Evolutionary conservation across 2,113 vertebrate genomes (phyloP), one percentile per base, ranked within the genome.

Genomic region (Alces alces): DNA sequence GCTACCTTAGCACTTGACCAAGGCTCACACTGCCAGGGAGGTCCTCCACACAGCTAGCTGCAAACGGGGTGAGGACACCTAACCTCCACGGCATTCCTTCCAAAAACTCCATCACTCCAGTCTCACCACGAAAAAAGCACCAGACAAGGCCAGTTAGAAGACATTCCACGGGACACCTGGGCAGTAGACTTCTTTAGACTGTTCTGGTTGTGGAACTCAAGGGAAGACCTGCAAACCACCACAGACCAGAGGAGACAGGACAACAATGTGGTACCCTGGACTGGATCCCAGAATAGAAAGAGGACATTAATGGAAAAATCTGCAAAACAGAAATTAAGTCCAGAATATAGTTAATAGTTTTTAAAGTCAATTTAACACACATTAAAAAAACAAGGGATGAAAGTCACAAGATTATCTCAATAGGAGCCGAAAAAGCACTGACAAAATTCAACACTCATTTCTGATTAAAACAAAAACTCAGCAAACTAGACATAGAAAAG

Each of bases 301-400:
- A 76, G 23, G 55, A 7, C 12, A 25, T 45, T 10, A 14, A 50
- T 0, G 13, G 6, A 21, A 93, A 78, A 79, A 64, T 39, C n/a
- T 27, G 11, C 16, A 13, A 60, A 58, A 80, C 1, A 5, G 52
- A 78, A 78, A 58, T 43, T 30, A 79, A 89, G 43, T 80, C 3
- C 5, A 13, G 16, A 80, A 19, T 14, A 86, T 7, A 28, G 12
- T 21, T 64, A 23, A 43, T 3, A 64, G 39, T 8, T 89, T 36
- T 33, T 21, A 12, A 92, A 89, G 39, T 90, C 78, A 47, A 70
- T 93, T 93, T 90, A 80, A 89, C 12, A 55, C 70, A 76, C 17
- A 47, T 45, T 33, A 89, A 64, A 64, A 89, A 91, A 73, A n/a
- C 19, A 55, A 84, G 58, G 11, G 70, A 61, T 58, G 70, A 70